Evolutionary conservation across 2,113 vertebrate genomes (phyloP), one percentile per base, ranked within the genome.

Genomic region (Oreochromis niloticus): DNA sequence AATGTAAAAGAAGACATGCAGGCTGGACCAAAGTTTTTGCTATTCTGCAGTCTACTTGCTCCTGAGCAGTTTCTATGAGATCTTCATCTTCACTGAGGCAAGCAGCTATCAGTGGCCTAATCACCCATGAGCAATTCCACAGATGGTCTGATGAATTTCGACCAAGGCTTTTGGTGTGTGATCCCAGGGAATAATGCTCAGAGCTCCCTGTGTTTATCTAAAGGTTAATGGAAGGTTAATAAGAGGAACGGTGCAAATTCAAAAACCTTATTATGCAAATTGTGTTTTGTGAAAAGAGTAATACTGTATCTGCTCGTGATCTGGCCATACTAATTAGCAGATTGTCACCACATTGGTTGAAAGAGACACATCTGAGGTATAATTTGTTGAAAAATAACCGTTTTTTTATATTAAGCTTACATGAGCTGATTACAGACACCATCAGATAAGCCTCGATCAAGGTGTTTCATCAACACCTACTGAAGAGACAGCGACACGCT

Each of bases 201-300:
- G 87, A 91, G 93, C 93, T 83, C 85, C 91, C 91, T 82, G 85
- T 93, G 92, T 94, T 95, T 95, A 95, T 95, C 87, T 87, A 94
- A 94, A 95, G 95, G 96, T 96, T 96, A 97, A 96, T 96, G 90
- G 93, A 94, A 95, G 96, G 96, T 96, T 96, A 95, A 96, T 94
- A 94, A 91, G 89, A 93, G 93, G 91, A 94, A 93, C 84, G 22
- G 82, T 52, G 90, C 87, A 93, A 91, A 95, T 88, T 91, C 87
- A 89, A 90, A 93, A 95, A 92, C 82, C 85, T 91, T 90, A 94
- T 95, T 95, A 96, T 94, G 94, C 92, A 94, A 96, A 95, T 91
- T 79, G 55, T 90, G 85, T 94, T 94, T 91, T 80, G 48, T 86
- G 59, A 88, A 84, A 84, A 87, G 81, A 71, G 71, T 88, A 81